Percentiles rank a stretch among this genome's conserved stretches.
phyloP scores from a whole-genome alignment of 2,797 vertebrate genomes.

The Odontamblyopus lacepedii region DNA sequence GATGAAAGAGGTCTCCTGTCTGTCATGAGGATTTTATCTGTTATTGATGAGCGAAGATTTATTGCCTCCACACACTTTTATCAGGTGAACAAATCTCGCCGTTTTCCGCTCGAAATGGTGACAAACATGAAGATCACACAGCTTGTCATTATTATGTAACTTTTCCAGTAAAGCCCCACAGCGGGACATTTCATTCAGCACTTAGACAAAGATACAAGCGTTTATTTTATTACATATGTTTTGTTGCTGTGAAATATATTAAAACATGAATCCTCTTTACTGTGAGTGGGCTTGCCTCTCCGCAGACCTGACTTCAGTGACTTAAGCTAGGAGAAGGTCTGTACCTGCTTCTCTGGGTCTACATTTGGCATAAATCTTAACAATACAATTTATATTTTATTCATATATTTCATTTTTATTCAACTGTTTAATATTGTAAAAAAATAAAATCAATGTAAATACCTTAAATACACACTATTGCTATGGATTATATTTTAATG shows the following conservation, averaged over 20 bases:
- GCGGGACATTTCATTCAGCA: not conserved
- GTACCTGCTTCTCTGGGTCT: no score
- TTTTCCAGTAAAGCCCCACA: not conserved
- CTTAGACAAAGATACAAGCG: not conserved
- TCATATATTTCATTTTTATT: not conserved
- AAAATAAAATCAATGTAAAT: no score
- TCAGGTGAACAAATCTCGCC: slow-evolving; percentile 17
- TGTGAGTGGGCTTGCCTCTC: no score
- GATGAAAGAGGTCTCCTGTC: slow-evolving; percentile 22
- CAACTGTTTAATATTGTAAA: not conserved
- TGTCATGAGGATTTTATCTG: not conserved
- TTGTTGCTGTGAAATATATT: not conserved
- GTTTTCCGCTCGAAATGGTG: not conserved
- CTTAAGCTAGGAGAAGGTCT: no score
- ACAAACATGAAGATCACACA: not conserved
- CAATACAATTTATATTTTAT: not conserved
- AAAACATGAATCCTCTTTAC: no score
- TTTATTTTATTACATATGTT: no score
- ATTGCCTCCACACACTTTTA: slow-evolving; percentile 38
- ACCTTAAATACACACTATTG: no score
- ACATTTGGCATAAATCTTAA: not conserved
- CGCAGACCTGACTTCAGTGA: no score
- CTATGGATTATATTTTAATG: no score
- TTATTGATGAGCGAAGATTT: slow-evolving; percentile 27
- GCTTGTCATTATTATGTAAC: no score